Percentiles rank a stretch among this genome's conserved stretches.
Evolutionary conservation across 2,888 invertebrate species (phyloP).

Genomic region (Dolichomitus sp.): DNA sequence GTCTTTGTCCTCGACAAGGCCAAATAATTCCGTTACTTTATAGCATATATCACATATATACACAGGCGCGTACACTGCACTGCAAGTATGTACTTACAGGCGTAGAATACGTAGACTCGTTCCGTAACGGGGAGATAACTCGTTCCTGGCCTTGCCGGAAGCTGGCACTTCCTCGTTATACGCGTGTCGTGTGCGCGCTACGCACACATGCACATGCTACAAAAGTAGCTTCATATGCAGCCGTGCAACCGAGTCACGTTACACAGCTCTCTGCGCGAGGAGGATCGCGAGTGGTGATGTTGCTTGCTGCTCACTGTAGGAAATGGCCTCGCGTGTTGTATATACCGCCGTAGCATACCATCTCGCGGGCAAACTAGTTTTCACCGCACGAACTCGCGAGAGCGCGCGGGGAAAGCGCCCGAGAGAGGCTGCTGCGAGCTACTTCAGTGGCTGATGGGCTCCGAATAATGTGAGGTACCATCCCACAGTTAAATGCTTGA

Average conservation of each 20-base stretch:
- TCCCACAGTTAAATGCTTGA: constrained; percentile 21
- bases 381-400: constrained; percentile 52
- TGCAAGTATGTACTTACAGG: constrained; percentile 41
- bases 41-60: constrained; percentile 14
- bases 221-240: constrained; percentile 42
- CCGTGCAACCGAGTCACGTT: constrained; percentile 67
- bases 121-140: constrained; percentile 70
- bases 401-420: constrained; percentile 31
- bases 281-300: constrained; percentile 48
- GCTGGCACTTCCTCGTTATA: constrained; percentile 69
- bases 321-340: constrained; percentile 56
- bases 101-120: constrained; percentile 65
- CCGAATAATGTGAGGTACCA: constrained; percentile 37
- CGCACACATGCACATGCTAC: not conserved
- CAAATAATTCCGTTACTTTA: constrained; percentile 64
- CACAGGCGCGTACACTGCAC: constrained; percentile 4
- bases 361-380: constrained; percentile 65
- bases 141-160: constrained; percentile 69
- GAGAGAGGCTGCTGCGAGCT: constrained; percentile 19
- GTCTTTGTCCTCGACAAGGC: constrained; percentile 67
- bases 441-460: constrained; percentile 6
- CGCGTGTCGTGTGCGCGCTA: constrained; percentile 56
- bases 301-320: constrained; percentile 54
- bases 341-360: constrained; percentile 26
- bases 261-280: constrained; percentile 46